Base-by-base conservation (phyloP, 1,140 invertebrate genomes). In the Neelides sp. region DNA sequence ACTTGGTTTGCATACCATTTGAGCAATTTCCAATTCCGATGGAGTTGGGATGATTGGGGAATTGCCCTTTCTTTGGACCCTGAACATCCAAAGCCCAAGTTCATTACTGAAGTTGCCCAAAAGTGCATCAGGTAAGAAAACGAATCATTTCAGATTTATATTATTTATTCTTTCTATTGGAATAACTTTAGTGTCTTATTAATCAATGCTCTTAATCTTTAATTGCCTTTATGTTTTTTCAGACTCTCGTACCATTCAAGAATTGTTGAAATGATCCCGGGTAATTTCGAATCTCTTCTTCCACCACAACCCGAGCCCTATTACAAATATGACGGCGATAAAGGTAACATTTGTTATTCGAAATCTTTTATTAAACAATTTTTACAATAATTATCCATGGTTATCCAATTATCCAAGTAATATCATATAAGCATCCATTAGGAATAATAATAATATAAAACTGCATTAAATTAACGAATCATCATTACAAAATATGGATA, bases 1-100 rank as follows among this genome's bases (percentile, higher is more conserved):
- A 84, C 80, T 64, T 99, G 95, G 95, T 98, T 99, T 72, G 79
- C 89, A 0, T 98, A 98, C 65, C 95, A 99, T 72, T 75, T 99
- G 67, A 98, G 93, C 65, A 98, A 99, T 71, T 98, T 98, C 64
- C 92, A 98, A 69, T 98, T 95, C 64, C 79, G 90, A 44, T 99
- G 95, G 94, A 91, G 85, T 2, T 99, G 96, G 96, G 86, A 92
- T 61, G 89, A 93, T 62, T 94, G 90, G 88, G 82, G 84, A 62
- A 78, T 76, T 36, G 86, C 83, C 62, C 69, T 89, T 22, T 76
- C 81, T 60, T 69, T 89, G n/a, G 90, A 96, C 67, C 64, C 74
- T 12, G 86, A 94, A 60, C 84, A 92, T 69, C 92, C 94, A 1
- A 84, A 91, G 63, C 85, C 89, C n/a, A 89, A 93, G 65, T 98